These are phyloP conservation scores for Oreochromis spilurus DNA, from an alignment of 2,113 vertebrate genomes.

Conservation along the genomic window DNA sequence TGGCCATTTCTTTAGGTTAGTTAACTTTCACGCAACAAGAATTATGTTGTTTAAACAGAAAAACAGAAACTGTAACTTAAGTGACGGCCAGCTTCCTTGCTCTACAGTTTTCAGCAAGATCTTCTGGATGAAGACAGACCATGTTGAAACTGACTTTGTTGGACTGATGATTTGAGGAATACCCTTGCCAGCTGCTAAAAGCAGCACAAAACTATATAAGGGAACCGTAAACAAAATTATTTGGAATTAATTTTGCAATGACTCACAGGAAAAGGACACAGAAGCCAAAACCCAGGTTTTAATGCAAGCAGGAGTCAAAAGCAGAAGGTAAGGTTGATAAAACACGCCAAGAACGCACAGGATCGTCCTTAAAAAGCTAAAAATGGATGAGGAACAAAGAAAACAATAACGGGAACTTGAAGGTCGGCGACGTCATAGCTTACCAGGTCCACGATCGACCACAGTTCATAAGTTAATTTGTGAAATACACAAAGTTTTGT, in stretches of 20 bases:
- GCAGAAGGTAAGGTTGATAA: not conserved
- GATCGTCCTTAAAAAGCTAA: not conserved
- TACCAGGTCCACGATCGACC: not conserved
- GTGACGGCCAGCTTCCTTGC: not conserved
- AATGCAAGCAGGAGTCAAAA: not conserved
- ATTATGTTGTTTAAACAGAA: not conserved
- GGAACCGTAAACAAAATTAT: not conserved
- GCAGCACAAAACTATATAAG: not conserved
- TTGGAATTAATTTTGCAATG: not conserved
- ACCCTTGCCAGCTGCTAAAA: not conserved
- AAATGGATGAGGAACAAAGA: not conserved
- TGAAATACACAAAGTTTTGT: not conserved
- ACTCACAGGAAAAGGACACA: not conserved
- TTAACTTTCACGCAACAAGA: not conserved
- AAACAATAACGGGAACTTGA: not conserved
- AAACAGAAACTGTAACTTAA: not conserved
- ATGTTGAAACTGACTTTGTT: not conserved
- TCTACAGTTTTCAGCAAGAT: not conserved
- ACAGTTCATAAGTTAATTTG: not conserved
- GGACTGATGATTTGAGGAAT: not conserved
- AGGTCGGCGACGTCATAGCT: not conserved
- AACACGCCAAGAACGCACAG: fast-evolving
- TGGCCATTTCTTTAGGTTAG: not conserved
- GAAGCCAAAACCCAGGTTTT: not conserved
- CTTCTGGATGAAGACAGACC: not conserved